Conservation (phyloP, 1,140 invertebrate species). For the Drosophila kikkawai region DNA sequence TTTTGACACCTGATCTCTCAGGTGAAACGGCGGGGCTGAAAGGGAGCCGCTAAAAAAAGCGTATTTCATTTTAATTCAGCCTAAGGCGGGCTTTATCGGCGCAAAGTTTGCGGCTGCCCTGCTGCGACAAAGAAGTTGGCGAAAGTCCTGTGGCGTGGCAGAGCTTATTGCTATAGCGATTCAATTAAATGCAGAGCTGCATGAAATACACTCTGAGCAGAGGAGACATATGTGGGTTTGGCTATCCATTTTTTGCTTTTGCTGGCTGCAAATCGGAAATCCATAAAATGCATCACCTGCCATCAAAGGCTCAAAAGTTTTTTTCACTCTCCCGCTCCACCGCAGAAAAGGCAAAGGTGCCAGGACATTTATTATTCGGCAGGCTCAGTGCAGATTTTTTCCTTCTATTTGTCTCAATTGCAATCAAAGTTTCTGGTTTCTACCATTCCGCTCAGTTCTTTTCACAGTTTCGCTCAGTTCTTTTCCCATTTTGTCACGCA, state of each 20-base stretch:
- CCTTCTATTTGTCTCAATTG: constrained; percentile 71
- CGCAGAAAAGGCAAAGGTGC: constrained; percentile 48
- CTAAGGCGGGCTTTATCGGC: constrained; percentile 16
- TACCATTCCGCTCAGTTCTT: constrained; percentile 15
- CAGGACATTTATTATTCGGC: constrained; percentile 73
- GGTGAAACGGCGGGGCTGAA: not conserved
- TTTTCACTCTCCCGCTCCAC: constrained; percentile 1
- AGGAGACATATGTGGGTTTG: constrained; percentile 12
- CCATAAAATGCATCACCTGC: constrained; percentile 77
- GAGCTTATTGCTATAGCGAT: constrained; percentile 62
- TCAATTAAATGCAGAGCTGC: constrained; percentile 80
- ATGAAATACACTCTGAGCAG: constrained; percentile 69
- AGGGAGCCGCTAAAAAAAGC: constrained; percentile 7
- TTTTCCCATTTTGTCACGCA: constrained; percentile 64
- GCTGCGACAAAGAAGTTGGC: constrained; percentile 32
- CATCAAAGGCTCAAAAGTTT: constrained; percentile 75
- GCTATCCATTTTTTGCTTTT: not conserved
- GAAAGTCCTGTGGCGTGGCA: constrained; percentile 31
- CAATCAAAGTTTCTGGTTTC: constrained; percentile 73
- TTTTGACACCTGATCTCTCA: constrained; percentile 43
- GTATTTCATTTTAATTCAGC: constrained; percentile 38
- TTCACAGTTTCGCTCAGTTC: constrained; percentile 23
- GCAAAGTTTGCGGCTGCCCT: constrained; percentile 13
- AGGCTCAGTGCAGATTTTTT: constrained; percentile 44
- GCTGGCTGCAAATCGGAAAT: constrained; percentile 55